Evolutionary conservation across 2,888 invertebrate species (phyloP), one percentile per base, ranked within the genome.

Genomic region (Lepidonotus clava): DNA sequence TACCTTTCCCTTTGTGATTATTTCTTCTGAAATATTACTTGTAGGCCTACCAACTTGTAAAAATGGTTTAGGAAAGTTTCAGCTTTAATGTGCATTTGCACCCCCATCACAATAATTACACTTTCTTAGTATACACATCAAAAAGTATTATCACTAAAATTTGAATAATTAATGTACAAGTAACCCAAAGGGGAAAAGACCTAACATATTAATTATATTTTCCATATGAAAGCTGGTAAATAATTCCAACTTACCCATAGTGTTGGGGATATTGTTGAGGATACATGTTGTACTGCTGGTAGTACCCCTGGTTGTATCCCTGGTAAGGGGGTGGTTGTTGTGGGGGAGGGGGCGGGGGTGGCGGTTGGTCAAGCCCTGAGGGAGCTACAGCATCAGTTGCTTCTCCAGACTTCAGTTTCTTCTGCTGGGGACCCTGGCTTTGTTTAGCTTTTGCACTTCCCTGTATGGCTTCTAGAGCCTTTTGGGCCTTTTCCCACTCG

Each of bases 401-500:
- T 18, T 80, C 80, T 8, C 46, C 18, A 46, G 80, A 28, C 46
- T 41, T 80, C 28, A 2, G 24, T 18, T 80, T 80, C 28, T 80
- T 80, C 28, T 40, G 80, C 46, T 40, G 28, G 1, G 21, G 46
- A n/a, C 32, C 46, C 46, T n/a, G 34, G 4, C 18, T 40, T 1
- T 28, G 8, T 56, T 83, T 83, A 11, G 4, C 14, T 2, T 21
- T 32, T 46, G n/a, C 34, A 11, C n/a, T 36, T 1, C 14, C 34
- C 36, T 83, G 83, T 24, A 83, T 56, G 11, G n/a, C 38, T 56
- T 83, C 83, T 11, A 83, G 24, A 11, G 83, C 83, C 32, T 83
- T 83, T 56, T 83, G 1, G 53, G 83, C 83, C 56, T 83, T 83
- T 53, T 83, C 34, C 83, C 83, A 83, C 38, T 83, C 83, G 0